Base-by-base conservation (phyloP, 2,113 vertebrate genomes). In the Cercocebus atys region DNA sequence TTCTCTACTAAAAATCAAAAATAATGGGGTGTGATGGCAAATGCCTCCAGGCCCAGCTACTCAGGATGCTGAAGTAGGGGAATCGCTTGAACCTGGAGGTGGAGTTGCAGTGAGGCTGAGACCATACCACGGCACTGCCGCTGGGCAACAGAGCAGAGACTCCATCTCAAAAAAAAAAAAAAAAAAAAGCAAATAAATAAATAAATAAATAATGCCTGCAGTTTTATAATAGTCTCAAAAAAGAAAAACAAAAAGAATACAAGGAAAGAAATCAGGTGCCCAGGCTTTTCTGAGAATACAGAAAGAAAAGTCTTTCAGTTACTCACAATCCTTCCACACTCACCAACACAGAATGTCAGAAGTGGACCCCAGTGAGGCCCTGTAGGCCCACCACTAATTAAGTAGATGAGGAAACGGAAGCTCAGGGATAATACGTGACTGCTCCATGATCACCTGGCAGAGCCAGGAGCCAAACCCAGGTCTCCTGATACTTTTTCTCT, bases 301-400 rank as follows among this genome's bases (percentile, higher is more conserved):
- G 47, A 79, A 80, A 88, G 5, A 83, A 81, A 35, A 20, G 23
- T 66, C 20, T 83, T 84, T 86, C 18, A 57, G 73, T 73, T 75
- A 45, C 30, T 57, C 12, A 8, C 55, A 72, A 50, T 35, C 94
- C 57, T 73, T 16, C 66, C 3, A 84, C 85, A 55, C 68, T 88
- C 6, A 0, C 32, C 23, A 17, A 40, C 68, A 47, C 1, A 20
- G 35, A n/a, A 5, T 1, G 8, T 43, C 38, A 84, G 85, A 84
- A 25, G n/a, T n/a, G 8, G 22, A 16, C 1, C 2, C n/a, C 59
- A 59, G 73, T 0, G 0, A 61, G 38, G 10, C 12, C 59, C 18
- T 8, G 2, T 0, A 76, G 10, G 17, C 8, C n/a, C 30, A 8
- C n/a, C 3, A 0, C 30, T 80, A 38, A 72, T 14, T 30, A 18